Conservation (phyloP, 2,888 invertebrate genomes). For the Creontiades dilutus region DNA sequence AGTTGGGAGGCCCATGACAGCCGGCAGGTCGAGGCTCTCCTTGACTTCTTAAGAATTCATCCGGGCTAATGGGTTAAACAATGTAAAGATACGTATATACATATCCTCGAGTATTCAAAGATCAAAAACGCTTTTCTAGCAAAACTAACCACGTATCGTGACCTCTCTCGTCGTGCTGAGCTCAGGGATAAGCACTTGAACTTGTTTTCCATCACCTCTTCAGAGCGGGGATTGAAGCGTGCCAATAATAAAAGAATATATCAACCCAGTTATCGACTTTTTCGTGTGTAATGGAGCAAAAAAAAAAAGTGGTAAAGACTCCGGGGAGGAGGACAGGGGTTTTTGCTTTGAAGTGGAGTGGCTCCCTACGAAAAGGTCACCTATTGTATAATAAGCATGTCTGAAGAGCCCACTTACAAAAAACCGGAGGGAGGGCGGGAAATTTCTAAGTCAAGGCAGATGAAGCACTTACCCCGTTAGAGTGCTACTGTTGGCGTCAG, state of each 20-base stretch:
- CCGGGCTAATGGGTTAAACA: too few relatives aligned
- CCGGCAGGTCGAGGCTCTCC: too few relatives aligned
- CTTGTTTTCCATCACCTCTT: neutral
- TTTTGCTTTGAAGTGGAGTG: slow-evolving; percentile 47
- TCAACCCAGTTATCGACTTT: slow-evolving; percentile 39
- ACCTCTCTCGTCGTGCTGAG: neutral
- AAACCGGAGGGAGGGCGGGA: neutral
- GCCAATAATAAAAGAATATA: slow-evolving; percentile 18
- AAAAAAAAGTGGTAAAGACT: slow-evolving; percentile 1
- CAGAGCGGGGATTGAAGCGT: neutral
- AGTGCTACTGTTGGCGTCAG: slow-evolving; percentile 50
- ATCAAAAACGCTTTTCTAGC: too few relatives aligned
- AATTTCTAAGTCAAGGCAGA: slow-evolving; percentile 17
- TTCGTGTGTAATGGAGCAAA: neutral
- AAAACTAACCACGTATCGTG: neutral
- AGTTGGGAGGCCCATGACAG: too few relatives aligned
- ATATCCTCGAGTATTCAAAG: too few relatives aligned
- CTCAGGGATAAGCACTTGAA: neutral
- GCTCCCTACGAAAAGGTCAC: slow-evolving; percentile 39
- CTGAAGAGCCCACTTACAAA: slow-evolving; percentile 47
- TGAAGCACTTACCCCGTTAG: slow-evolving; percentile 35
- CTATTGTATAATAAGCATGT: slow-evolving; percentile 63
- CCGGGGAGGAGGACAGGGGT: neutral
- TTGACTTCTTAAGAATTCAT: too few relatives aligned
- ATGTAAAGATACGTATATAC: too few relatives aligned